Evolutionary conservation across 2,888 invertebrate species (phyloP).

Genomic region (Belgica antarctica): DNA sequence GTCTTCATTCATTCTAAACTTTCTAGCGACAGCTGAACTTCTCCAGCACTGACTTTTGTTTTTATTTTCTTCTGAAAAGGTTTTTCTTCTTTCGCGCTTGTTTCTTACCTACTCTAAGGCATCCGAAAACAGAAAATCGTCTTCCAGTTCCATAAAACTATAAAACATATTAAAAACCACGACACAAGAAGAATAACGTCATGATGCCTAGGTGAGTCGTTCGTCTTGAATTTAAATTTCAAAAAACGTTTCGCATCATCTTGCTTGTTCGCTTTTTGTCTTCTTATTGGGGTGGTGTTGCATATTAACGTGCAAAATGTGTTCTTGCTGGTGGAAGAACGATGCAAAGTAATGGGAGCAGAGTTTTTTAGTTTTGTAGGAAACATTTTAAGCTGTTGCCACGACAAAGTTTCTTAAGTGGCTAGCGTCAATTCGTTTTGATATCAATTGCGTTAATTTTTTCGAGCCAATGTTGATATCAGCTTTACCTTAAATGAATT

Average conservation of each 20-base stretch:
- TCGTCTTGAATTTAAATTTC: conserved; percentile 9
- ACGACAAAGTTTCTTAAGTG: no score
- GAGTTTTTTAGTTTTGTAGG: no score
- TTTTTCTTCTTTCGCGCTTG: not conserved
- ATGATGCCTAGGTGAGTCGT: not conserved
- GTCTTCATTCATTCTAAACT: not conserved
- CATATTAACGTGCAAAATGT: conserved; percentile 31
- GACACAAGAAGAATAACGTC: not conserved
- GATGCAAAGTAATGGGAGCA: no score
- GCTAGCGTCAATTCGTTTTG: no score
- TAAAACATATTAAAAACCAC: conserved; percentile 30
- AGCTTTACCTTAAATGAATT: no score
- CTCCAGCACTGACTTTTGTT: not conserved
- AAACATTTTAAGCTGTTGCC: no score
- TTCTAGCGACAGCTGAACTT: no score
- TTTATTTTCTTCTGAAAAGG: conserved; percentile 38
- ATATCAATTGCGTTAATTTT: no score
- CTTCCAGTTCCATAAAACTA: conserved; percentile 28
- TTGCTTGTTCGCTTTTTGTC: not conserved
- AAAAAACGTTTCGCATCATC: conserved; percentile 16
- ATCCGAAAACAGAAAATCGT: not conserved
- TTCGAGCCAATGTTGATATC: no score
- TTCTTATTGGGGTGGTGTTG: conserved; percentile 19
- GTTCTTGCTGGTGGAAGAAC: not conserved
- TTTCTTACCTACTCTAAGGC: not conserved